Evolutionary conservation across 2,113 vertebrate genomes (phyloP).

Genomic region (Urocynchramus pylzowi): DNA sequence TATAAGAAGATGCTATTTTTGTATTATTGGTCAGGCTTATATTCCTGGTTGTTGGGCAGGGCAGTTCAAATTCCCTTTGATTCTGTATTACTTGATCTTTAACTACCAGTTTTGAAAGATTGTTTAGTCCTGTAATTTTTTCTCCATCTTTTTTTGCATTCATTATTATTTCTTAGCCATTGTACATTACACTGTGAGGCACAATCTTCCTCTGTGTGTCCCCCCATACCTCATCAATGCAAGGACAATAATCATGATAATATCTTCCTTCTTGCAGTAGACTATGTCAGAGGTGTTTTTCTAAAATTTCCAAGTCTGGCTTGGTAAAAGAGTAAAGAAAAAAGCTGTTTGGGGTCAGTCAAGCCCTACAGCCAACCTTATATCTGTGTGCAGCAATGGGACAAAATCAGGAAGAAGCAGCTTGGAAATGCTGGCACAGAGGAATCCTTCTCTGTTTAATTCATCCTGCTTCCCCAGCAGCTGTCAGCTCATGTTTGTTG

Average conservation of each 20-base stretch:
- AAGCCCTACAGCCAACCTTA: not conserved
- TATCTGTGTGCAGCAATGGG: not conserved
- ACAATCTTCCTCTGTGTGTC: not conserved
- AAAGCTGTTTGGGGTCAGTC: not conserved
- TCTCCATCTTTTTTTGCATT: not conserved
- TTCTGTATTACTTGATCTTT: constrained; percentile 55
- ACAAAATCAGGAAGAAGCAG: not conserved
- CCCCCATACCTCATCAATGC: not conserved
- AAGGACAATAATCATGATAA: not conserved
- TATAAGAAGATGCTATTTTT: constrained; percentile 68
- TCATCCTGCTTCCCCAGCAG: not conserved
- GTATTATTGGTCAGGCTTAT: constrained; percentile 57
- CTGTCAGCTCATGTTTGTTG: not conserved
- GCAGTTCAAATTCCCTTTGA: constrained; percentile 59
- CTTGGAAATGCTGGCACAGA: not conserved
- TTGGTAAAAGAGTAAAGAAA: not conserved
- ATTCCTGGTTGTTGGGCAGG: constrained; percentile 44
- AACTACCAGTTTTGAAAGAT: constrained; percentile 53
- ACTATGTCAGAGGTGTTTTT: not conserved
- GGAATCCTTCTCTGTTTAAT: not conserved
- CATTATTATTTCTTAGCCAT: not conserved
- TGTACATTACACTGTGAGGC: not conserved
- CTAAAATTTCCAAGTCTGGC: not conserved
- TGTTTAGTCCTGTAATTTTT: not conserved
- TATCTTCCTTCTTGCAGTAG: not conserved